Evolutionary conservation across 1,140 invertebrate species (phyloP), one percentile per base, ranked within the genome.

Genomic region (Papilio xuthus): DNA sequence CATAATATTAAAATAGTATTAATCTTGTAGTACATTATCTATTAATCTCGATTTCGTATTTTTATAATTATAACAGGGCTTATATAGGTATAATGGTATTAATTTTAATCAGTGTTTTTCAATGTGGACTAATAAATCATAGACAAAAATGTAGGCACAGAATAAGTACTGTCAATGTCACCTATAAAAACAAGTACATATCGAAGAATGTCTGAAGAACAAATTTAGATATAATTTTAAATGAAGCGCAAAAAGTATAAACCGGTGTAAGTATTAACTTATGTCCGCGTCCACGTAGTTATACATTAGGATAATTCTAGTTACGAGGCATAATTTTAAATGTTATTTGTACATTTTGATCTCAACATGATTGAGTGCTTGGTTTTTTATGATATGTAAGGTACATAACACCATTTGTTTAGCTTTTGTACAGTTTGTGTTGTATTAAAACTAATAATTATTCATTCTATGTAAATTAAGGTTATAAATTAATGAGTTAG

Each of bases 341-440:
- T 86, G 80, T 85, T 89, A 82, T 92, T 87, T 94, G 92, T 94
- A 93, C 88, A 93, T 93, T 92, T 92, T 94, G 92, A 94, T 94
- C 92, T 94, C 92, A 94, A 91, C 85, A 89, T 86, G 91, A 93
- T 93, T 90, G 92, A 89, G 87, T 92, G 88, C 85, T 92, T 89
- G 86, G 85, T 91, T 92, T 86, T 88, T 90, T 86, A 87, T 85
- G 88, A 85, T 84, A 85, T 91, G 91, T 94, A 93, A 94, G 92
- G 92, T 94, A 93, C 88, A 93, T 90, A 94, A 94, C 92, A 94
- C 92, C 92, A 94, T 90, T 91, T 85, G 84, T 88, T 91, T 92
- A 94, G 92, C 88, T 92, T 89, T 85, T 92, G 91, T 93, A 94
- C 89, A 93, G 89, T 87, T 88, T 86, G 87, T 91, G 83, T 87